Conservation (phyloP, 2,113 vertebrate species). For the Paralichthys olivaceus region DNA sequence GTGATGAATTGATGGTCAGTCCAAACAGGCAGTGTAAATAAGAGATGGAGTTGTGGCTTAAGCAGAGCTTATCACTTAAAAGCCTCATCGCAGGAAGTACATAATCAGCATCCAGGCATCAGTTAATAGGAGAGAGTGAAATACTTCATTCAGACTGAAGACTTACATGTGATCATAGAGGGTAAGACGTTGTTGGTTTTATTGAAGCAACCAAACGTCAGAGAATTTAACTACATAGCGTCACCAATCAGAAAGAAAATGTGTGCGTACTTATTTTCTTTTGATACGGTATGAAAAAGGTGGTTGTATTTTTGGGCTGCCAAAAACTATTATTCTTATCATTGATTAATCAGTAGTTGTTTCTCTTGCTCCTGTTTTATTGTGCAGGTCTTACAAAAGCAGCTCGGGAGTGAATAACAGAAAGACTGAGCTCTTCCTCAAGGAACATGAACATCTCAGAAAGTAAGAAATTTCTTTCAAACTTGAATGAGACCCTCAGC, state of each 20-base stretch:
- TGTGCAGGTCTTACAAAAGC: slow-evolving; percentile 88
- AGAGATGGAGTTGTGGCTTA: slow-evolving; percentile 38
- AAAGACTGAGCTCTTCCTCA: slow-evolving; percentile 90
- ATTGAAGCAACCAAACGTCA: background rate
- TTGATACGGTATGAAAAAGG: too few species aligned
- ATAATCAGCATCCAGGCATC: slow-evolving; percentile 61
- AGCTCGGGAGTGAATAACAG: slow-evolving; percentile 91
- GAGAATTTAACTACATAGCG: background rate
- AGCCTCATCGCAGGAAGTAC: slow-evolving; percentile 74
- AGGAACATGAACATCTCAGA: slow-evolving; percentile 91
- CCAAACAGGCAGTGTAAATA: slow-evolving; percentile 43
- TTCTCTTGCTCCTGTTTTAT: slow-evolving; percentile 10
- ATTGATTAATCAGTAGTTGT: background rate
- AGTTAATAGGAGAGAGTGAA: slow-evolving; percentile 41
- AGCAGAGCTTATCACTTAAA: slow-evolving; percentile 67
- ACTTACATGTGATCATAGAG: background rate
- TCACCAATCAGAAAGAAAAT: background rate
- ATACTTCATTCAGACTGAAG: slow-evolving; percentile 4
- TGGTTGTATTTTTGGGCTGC: too few species aligned
- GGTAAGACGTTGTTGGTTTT: background rate
- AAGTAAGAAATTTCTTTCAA: slow-evolving; percentile 80
- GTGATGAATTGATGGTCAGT: slow-evolving; percentile 50
- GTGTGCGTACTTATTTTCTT: too few species aligned
- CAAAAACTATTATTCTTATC: background rate
- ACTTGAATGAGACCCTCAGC: too few species aligned